phyloP scores from a whole-genome alignment of 2,113 vertebrate species.

The Marmota flaviventris region DNA sequence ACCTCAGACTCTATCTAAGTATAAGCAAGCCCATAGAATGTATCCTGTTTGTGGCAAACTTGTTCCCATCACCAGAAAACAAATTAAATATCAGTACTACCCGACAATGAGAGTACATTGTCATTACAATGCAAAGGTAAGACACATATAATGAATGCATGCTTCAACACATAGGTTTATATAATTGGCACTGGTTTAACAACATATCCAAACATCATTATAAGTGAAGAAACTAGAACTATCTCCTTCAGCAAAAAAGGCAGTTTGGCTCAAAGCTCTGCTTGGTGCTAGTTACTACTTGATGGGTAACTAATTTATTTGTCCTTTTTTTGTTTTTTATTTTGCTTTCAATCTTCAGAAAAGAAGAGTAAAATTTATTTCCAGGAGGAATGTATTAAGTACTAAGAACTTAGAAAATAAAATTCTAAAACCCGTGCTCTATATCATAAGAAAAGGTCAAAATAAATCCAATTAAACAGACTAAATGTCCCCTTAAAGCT shows the following conservation, averaged over 20 bases:
- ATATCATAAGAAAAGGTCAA: neutral
- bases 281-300: neutral
- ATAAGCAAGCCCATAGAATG: neutral
- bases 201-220: neutral
- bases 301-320: neutral
- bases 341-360: neutral
- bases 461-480: neutral
- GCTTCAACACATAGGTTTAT: neutral
- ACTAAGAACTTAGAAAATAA: neutral
- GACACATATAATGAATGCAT: neutral
- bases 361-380: slow-evolving; percentile 17
- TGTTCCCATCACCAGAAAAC: neutral
- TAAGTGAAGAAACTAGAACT: neutral
- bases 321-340: neutral
- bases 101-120: neutral
- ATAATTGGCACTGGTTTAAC: neutral
- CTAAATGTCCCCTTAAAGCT: neutral
- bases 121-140: neutral
- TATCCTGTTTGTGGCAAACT: neutral
- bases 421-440: neutral
- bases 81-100: neutral
- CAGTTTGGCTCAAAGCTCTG: neutral
- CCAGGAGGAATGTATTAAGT: neutral
- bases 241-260: neutral
- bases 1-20: neutral